Conservation (phyloP, 2,797 vertebrate genomes). For the Tokudaia tokunoshimensis region DNA sequence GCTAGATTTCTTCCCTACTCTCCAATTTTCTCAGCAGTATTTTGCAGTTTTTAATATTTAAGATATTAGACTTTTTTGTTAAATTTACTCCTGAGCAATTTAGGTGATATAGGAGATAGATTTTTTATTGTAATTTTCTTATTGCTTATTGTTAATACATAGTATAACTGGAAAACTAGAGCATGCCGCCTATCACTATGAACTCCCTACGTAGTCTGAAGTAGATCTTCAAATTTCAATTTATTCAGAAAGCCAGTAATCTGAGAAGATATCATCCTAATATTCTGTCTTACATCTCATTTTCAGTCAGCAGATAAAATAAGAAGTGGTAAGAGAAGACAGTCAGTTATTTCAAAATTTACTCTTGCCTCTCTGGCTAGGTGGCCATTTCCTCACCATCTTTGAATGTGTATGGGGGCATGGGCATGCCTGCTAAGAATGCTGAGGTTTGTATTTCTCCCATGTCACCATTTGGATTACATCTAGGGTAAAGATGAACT, state of each 20-base stretch:
- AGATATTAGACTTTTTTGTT: not conserved
- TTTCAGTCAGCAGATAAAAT: not conserved
- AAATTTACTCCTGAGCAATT: constrained; percentile 2
- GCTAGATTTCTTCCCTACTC: not conserved
- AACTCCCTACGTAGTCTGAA: not conserved
- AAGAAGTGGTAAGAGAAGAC: not conserved
- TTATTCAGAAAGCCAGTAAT: not conserved
- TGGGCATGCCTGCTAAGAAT: not conserved
- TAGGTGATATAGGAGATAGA: not conserved
- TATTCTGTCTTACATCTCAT: not conserved
- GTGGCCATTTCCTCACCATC: not conserved
- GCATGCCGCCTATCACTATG: not conserved
- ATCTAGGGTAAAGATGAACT: not conserved
- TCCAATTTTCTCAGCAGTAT: not conserved
- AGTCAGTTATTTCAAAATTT: not conserved
- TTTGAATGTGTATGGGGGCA: not conserved
- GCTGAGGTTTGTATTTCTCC: not conserved
- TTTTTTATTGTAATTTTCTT: not conserved
- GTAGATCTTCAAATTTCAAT: not conserved
- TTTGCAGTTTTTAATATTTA: not conserved
- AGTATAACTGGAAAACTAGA: not conserved
- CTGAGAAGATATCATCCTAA: not conserved
- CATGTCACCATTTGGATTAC: not conserved
- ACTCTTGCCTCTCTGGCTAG: not conserved
- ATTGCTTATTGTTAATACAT: not conserved